A percentile compares a stretch with the other conserved stretches of the same genome.
Conservation (phyloP, 1,140 invertebrate genomes). For the Latrodectus geometricus region DNA sequence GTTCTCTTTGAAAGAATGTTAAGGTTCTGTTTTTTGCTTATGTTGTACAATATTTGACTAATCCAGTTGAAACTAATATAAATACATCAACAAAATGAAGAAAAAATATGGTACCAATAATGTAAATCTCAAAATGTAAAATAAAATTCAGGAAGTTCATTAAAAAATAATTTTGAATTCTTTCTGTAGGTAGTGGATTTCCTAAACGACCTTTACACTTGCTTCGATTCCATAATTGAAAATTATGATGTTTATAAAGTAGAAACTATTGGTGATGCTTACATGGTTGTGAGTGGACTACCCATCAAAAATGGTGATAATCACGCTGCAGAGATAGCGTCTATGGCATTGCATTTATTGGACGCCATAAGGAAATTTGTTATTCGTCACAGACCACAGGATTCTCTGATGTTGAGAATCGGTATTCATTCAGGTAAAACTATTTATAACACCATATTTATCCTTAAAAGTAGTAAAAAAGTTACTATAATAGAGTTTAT, state of each 20-base stretch:
- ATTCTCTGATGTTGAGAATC: slow-evolving; percentile 91
- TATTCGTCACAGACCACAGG: slow-evolving; percentile 90
- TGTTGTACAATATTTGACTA: too few relatives aligned
- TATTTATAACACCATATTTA: too few relatives aligned
- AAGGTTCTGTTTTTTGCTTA: too few relatives aligned
- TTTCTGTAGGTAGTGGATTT: slow-evolving; percentile 85
- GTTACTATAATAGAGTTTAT: too few relatives aligned
- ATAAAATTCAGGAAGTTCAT: too few relatives aligned
- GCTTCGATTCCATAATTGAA: slow-evolving; percentile 97
- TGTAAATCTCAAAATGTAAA: not conserved
- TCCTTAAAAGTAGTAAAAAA: too few relatives aligned
- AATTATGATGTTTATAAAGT: too few relatives aligned
- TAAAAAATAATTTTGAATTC: not conserved
- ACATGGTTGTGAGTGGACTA: slow-evolving; percentile 80
- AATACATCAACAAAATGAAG: too few relatives aligned
- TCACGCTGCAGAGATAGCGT: slow-evolving; percentile 95
- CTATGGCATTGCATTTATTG: slow-evolving; percentile 93
- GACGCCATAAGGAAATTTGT: slow-evolving; percentile 89
- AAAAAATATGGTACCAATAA: too few relatives aligned
- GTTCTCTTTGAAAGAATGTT: too few relatives aligned
- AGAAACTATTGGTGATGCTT: slow-evolving; percentile 88
- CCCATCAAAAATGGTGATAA: slow-evolving; percentile 89
- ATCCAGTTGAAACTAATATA: too few relatives aligned
- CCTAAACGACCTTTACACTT: slow-evolving; percentile 93
- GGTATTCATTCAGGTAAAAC: slow-evolving; percentile 93